Evolutionary conservation across 1,140 invertebrate genomes (phyloP), one percentile per base, ranked within the genome.

Genomic region (Drosophila tsacasi): DNA sequence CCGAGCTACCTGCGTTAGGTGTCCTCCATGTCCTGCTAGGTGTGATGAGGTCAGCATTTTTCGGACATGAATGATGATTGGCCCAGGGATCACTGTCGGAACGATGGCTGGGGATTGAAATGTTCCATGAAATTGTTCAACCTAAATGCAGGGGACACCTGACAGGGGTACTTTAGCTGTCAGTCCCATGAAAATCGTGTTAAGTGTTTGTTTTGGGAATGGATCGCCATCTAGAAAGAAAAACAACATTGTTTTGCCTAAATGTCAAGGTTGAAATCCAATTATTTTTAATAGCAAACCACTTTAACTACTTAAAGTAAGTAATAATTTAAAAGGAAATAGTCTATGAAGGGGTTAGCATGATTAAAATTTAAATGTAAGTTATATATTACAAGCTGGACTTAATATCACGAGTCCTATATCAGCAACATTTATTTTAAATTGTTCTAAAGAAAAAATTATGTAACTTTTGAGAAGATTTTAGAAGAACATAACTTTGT

Each of bases 21-120:
- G 44, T 19, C 19, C 44, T 27, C 21, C 30, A 30, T n/a, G 39
- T 32, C 25, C 37, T 50, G 68, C 69, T 46, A 37, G 64, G 59
- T 64, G 67, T 30, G 63, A 84, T 89, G 85, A 90, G 73, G 74
- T 89, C 81, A 90, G 85, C 81, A 81, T 17, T 69, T 81, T 81
- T 68, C 59, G 40, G 50, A 39, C 67, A 67, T 75, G 65, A 86
- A 58, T 66, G 46, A 78, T 82, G 74, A 60, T 72, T 58, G 63
- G 37, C 63, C 27, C 27, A 37, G n/a, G 60, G 46, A 76, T 32
- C 42, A 57, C 27, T 55, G 46, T 57, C 64, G 52, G 46, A 39
- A 46, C 46, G 59, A 15, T 30, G n/a, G 42, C 30, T 47, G 61
- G 37, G 62, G 72, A 89, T 89, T 87, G 77, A 87, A 81, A 81